Evolutionary conservation across 2,888 invertebrate genomes (phyloP).

Genomic region (Microctonus aethiopoides): DNA sequence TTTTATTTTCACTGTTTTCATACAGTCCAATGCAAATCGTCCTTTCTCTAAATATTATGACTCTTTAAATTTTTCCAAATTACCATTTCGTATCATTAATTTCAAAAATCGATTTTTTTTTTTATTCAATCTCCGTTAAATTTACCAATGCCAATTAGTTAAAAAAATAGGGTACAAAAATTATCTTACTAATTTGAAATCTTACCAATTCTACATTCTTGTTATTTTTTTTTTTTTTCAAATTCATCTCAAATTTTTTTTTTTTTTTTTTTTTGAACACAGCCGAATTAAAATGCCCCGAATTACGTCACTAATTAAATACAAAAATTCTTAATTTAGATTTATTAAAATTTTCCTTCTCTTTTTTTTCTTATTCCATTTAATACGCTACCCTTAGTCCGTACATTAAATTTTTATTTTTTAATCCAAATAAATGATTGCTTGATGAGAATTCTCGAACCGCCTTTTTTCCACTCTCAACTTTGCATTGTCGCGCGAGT

Average conservation of each 20-base stretch:
- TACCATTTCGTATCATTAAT: slow-evolving; percentile 42
- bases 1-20: slow-evolving; percentile 37
- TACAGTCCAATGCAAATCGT: slow-evolving; percentile 47
- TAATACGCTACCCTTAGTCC: slow-evolving; percentile 39
- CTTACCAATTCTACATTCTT: slow-evolving; percentile 57
- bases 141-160: slow-evolving; percentile 51
- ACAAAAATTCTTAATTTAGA: slow-evolving; percentile 48
- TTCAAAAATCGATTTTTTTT: slow-evolving; percentile 38
- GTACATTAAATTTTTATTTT: slow-evolving; percentile 33
- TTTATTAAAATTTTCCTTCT: slow-evolving; percentile 37
- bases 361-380: slow-evolving; percentile 34
- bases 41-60: slow-evolving; percentile 30
- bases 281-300: slow-evolving; percentile 67
- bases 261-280: slow-evolving; percentile 55
- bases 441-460: slow-evolving; percentile 19
- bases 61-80: slow-evolving; percentile 31
- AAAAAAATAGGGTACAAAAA: slow-evolving; percentile 68
- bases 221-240: slow-evolving; percentile 40
- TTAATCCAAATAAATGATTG: slow-evolving; percentile 20
- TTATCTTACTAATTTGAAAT: slow-evolving; percentile 61
- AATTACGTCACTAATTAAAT: slow-evolving; percentile 48
- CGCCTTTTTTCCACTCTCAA: slow-evolving; percentile 9
- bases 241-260: slow-evolving; percentile 39
- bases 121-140: slow-evolving; percentile 30
- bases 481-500: slow-evolving; percentile 32